Conservation (phyloP, 2,113 vertebrate species). For the human (Homo sapiens) region GRCh38 chr6:130455001-130455500, state of each 20-base stretch:
- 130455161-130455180: background rate
- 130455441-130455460: too few species aligned
- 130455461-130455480: too few species aligned
- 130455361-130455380: too few species aligned
- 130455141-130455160: background rate
- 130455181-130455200: background rate
- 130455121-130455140: background rate
- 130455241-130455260: background rate
- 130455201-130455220: background rate
- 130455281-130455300: too few species aligned
- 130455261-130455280: background rate
- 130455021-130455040: slow-evolving; percentile 32
- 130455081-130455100: background rate
- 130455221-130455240: background rate
- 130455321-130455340: too few species aligned
- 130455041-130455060: slow-evolving; percentile 66
- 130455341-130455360: too few species aligned
- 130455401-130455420: too few species aligned
- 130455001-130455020: slow-evolving; percentile 6
- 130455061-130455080: slow-evolving; percentile 67
- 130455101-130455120: slow-evolving; percentile 10
- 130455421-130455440: too few species aligned
- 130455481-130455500: too few species aligned
- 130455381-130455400: too few species aligned
- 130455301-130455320: too few species aligned